Evolutionary conservation across 2,888 invertebrate species (phyloP).

Genomic region (Amblyteles armatorius): DNA sequence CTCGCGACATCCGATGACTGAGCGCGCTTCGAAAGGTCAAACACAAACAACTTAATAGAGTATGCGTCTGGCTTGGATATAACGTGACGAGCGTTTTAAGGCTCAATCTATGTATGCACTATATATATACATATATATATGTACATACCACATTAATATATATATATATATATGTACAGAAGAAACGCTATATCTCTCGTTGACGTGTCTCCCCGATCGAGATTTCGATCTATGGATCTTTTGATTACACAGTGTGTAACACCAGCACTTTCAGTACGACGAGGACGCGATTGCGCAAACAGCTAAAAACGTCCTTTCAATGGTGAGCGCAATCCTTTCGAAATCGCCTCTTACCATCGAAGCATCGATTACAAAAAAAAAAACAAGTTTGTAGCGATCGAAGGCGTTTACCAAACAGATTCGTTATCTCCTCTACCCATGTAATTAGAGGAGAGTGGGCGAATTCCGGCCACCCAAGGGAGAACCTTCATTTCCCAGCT

Average conservation of each 20-base stretch:
- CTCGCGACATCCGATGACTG: constrained; percentile 55
- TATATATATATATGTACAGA: too few relatives aligned
- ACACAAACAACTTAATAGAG: constrained; percentile 45
- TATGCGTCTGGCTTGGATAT: neutral
- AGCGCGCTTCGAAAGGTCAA: constrained; percentile 52
- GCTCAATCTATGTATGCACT: neutral
- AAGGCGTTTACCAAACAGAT: neutral
- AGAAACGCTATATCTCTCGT: neutral
- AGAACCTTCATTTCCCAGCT: too few relatives aligned
- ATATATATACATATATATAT: neutral
- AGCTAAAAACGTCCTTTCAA: neutral
- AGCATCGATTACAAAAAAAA: constrained; percentile 22
- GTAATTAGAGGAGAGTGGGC: constrained; percentile 4
- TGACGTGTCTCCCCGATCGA: constrained; percentile 37
- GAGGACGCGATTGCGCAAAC: constrained; percentile 11
- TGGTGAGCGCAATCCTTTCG: constrained; percentile 15
- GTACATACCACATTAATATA: too few relatives aligned
- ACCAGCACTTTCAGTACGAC: constrained; percentile 11
- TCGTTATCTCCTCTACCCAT: neutral
- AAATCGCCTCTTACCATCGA: constrained; percentile 15
- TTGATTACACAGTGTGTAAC: constrained; percentile 30
- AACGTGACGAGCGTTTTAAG: constrained; percentile 17
- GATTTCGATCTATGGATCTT: constrained; percentile 53
- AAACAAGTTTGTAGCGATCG: neutral
- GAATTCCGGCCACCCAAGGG: too few relatives aligned